phyloP scores from a whole-genome alignment of 2,888 invertebrate species.

The Agonopterix arenella region DNA sequence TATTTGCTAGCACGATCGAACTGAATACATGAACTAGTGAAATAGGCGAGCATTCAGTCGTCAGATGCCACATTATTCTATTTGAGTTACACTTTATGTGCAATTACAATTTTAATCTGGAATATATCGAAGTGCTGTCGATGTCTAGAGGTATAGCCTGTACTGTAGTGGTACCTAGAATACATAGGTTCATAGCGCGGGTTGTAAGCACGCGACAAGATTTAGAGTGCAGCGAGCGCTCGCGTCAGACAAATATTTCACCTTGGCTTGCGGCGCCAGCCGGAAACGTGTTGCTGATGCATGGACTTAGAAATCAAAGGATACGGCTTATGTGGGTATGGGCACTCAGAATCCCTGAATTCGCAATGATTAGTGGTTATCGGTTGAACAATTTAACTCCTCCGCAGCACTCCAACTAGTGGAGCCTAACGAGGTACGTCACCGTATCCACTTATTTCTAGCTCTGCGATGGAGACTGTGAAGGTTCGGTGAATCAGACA shows the following conservation, averaged over 20 bases:
- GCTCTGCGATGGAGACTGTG: slow-evolving; percentile 1
- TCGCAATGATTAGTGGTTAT: slow-evolving; percentile 6
- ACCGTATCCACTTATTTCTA: slow-evolving; percentile 4
- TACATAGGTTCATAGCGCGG: slow-evolving; percentile 26
- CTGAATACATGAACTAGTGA: slow-evolving; percentile 2
- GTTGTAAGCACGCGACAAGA: slow-evolving; percentile 59
- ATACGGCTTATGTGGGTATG: slow-evolving; percentile 10
- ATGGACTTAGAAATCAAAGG: slow-evolving; percentile 12
- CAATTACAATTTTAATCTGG: slow-evolving; percentile 17
- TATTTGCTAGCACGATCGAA: slow-evolving; percentile 2
- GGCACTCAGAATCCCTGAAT: slow-evolving; percentile 1
- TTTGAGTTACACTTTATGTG: slow-evolving; percentile 8
- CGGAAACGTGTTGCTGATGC: slow-evolving; percentile 25
- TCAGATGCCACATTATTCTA: slow-evolving; percentile 10
- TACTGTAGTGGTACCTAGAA: not conserved
- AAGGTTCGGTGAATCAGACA: slow-evolving; percentile 28
- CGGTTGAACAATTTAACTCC: not conserved
- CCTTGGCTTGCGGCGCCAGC: slow-evolving; percentile 47
- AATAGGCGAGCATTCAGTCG: slow-evolving; percentile 8
- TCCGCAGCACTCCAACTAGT: not conserved
- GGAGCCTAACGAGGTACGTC: slow-evolving; percentile 6
- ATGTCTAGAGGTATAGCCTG: slow-evolving; percentile 24
- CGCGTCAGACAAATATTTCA: slow-evolving; percentile 63
- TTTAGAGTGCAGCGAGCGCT: slow-evolving; percentile 43
- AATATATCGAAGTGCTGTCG: slow-evolving; percentile 31